Base-by-base conservation (phyloP, 1,140 invertebrate genomes). In the Monochamus saltuarius region DNA sequence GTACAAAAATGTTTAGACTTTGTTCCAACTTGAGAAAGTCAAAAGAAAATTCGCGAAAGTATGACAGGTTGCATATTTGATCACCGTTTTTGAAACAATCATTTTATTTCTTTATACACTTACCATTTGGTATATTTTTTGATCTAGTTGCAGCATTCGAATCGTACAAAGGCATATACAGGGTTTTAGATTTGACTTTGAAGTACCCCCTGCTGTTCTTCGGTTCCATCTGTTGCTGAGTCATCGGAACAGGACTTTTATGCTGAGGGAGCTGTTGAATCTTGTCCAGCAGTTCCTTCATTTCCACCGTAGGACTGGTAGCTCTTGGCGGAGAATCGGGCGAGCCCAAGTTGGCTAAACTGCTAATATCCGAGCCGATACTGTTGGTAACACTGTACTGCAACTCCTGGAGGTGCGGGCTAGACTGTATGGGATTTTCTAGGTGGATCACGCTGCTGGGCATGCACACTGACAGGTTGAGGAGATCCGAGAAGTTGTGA, bases 301-400 rank as follows among this genome's bases (percentile, higher is more conserved):
- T 82, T 75, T 87, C 86, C 61, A 84, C 84, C 10, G 89, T 90
- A 1, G 89, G 89, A 69, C 87, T 89, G 7, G 88, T 90, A 8
- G 89, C 88, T 67, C 87, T 82, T 0, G 89, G 89, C 1, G 89
- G 89, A 1, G 89, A 91, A 64, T 86, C 85, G 14, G 84, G 85
- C 35, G 84, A 80, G 2, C 79, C 82, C 13, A 82, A 72, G 60
- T 82, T 83, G 4, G 83, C 84, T 63, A 87, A 71, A 73, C 85
- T 87, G 64, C 85, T 87, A 55, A 87, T 82, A 63, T 85, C 85
- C 2, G 85, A 87, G 6, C 82, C 86, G 68, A 83, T 82, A 52
- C 83, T 84, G 74, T 82, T 81, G 14, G 80, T 67, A 10, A 74
- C 70, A 19, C 72, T 73, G 35, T 67, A 71, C 10, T 69, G 66